Evolutionary conservation across 1,140 invertebrate genomes (phyloP), one percentile per base, ranked within the genome.

Genomic region (Steinernema khuongi): DNA sequence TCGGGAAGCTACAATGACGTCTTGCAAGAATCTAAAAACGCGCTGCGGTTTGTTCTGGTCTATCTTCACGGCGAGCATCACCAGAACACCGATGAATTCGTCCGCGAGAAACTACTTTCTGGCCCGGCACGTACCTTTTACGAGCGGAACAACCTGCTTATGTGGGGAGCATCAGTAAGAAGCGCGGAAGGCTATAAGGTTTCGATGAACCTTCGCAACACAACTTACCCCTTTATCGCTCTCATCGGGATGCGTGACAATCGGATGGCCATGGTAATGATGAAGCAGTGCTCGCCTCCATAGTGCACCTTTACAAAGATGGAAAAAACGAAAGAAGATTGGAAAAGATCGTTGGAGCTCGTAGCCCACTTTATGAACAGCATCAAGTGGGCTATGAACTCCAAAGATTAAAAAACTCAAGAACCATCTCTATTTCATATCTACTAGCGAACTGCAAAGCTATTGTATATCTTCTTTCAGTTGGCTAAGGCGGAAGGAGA

Each of bases 211-310:
- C 32, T 68, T 18, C 67, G 67, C 32, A 33, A 31, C 4, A 68
- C 29, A n/a, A 31, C 67, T 7, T 68, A 17, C 67, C 67, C 67
- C 11, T 68, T 31, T 22, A 7, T 68, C 22, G 67, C 29, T 68
- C 29, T 68, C 2, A 68, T 68, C 31, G 29, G 29, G 31, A 31
- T 68, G 67, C 29, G 67, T 7, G 67, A 68, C 31, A 31, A 68
- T 22, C 29, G 32, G 26, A 68, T 68, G 67, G 67, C 32, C 22
- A 31, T 68, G 67, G 67, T 68, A 68, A n/a, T n/a, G n/a, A n/a
- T n/a, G n/a, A n/a, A n/a, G n/a, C n/a, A n/a, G n/a, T n/a, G n/a
- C n/a, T n/a, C n/a, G n/a, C n/a, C n/a, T n/a, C n/a, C n/a, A n/a
- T n/a, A n/a, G n/a, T n/a, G n/a, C n/a, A n/a, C n/a, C n/a, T n/a